Conservation (phyloP, 2,888 invertebrate species). For the Spisula subtruncata region DNA sequence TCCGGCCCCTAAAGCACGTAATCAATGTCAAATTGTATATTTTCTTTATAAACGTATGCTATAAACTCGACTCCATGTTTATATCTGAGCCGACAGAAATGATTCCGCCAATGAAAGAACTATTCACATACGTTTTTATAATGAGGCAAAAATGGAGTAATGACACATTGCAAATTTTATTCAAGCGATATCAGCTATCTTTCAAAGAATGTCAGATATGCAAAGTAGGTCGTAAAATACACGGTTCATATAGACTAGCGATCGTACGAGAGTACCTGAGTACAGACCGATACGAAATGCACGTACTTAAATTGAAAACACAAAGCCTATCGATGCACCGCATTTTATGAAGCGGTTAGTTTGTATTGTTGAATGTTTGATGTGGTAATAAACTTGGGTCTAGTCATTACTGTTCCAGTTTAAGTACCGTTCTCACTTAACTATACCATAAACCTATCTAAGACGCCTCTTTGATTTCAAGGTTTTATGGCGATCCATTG, state of each 20-base stretch:
- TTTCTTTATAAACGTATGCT: neutral
- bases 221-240: neutral
- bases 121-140: neutral
- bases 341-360: neutral
- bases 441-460: neutral
- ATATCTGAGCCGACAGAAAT: neutral
- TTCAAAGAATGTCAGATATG: neutral
- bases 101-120: neutral
- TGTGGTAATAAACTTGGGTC: neutral
- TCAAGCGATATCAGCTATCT: neutral
- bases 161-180: neutral
- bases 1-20: neutral
- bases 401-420: neutral
- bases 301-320: neutral
- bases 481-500: neutral
- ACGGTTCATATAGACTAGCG: neutral
- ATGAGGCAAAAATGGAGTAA: neutral
- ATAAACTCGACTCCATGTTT: neutral
- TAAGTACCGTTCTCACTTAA: constrained; percentile 6
- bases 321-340: neutral
- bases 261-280: too few species aligned
- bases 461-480: neutral
- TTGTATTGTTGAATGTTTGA: neutral
- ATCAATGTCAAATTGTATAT: constrained; percentile 8
- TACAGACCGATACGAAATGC: too few species aligned